Base-by-base conservation (phyloP, 2,888 invertebrate species). In the Omphaloscelis lunosa region DNA sequence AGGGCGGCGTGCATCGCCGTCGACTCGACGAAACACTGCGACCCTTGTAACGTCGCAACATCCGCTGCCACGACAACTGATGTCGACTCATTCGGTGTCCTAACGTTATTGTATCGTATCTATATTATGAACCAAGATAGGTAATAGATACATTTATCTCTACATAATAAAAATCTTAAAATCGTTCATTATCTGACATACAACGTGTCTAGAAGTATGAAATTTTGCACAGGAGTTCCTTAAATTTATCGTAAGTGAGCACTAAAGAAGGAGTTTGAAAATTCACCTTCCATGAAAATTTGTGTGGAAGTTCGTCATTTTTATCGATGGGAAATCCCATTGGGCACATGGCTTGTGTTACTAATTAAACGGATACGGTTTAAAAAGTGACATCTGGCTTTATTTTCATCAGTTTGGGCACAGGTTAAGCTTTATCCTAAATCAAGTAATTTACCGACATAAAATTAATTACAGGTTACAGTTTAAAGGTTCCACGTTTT, bases 1-100 rank as follows among this genome's bases (percentile, higher is more conserved):
- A 86, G 80, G 83, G 86, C 78, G 77, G 75, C 78, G 85, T 84
- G 83, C 86, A 85, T 85, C 84, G 83, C 76, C 84, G 86, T 84
- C 85, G 85, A 77, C 83, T 71, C 53, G 68, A 77, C 72, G 84
- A 62, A 41, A 70, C 72, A 83, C 65, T 84, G 80, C 84, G 83
- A 80, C 85, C 80, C 81, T 81, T 71, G 59, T 66, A 77, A 63
- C 61, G 71, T 66, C 69, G 66, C 71, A 71, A 80, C 77, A 87
- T 83, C 67, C 72, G 68, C 77, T 75, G 61, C 63, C 72, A 77
- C 75, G 83, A 83, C 79, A 34, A 80, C 75, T 84, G 73, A 85
- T 68, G 75, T 69, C 53, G 56, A 69, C 78, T 80, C 89, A 89
- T 90, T 90, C 85, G 70, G 83, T 66, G 70, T 59, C 58, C 66